Conservation (phyloP, 2,797 vertebrate species). For the Gallinago stenura region DNA sequence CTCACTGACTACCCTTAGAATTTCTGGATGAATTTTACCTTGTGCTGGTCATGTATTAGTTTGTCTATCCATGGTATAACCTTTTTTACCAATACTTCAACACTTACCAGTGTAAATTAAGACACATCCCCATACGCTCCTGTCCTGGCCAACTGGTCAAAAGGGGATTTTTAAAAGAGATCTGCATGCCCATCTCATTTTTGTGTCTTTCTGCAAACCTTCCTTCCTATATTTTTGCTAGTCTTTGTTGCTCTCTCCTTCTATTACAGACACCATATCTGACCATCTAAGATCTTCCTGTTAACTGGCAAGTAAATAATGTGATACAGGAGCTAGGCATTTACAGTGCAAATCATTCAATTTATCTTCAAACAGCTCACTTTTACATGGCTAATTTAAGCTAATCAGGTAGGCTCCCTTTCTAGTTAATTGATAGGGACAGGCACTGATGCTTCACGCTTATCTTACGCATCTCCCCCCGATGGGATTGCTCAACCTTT, state of each 20-base stretch:
- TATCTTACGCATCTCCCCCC: constrained; percentile 35
- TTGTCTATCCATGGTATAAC: not conserved
- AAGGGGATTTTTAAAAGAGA: not conserved
- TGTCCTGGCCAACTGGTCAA: not conserved
- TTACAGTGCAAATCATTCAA: constrained; percentile 37
- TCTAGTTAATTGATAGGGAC: constrained; percentile 57
- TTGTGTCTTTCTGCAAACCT: not conserved
- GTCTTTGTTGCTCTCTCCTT: not conserved
- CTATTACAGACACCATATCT: not conserved
- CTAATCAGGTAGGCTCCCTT: constrained; percentile 54
- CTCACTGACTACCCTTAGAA: not conserved
- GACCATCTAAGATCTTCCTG: not conserved
- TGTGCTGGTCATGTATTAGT: not conserved
- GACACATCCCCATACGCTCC: not conserved
- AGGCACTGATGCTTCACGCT: not conserved
- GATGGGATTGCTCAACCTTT: not conserved
- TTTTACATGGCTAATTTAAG: constrained; percentile 60
- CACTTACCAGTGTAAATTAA: not conserved
- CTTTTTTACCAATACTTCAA: not conserved
- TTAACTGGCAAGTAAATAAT: constrained; percentile 46
- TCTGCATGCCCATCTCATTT: not conserved
- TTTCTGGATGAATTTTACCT: not conserved
- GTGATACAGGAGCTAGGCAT: constrained; percentile 23
- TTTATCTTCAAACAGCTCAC: constrained; percentile 58
- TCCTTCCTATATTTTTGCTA: not conserved